A percentile compares a stretch with the other conserved stretches of the same genome.
These are phyloP conservation scores for Phalacrocorax brasilianus DNA, from an alignment of 2,113 vertebrate species.

Conservation along the genomic window DNA sequence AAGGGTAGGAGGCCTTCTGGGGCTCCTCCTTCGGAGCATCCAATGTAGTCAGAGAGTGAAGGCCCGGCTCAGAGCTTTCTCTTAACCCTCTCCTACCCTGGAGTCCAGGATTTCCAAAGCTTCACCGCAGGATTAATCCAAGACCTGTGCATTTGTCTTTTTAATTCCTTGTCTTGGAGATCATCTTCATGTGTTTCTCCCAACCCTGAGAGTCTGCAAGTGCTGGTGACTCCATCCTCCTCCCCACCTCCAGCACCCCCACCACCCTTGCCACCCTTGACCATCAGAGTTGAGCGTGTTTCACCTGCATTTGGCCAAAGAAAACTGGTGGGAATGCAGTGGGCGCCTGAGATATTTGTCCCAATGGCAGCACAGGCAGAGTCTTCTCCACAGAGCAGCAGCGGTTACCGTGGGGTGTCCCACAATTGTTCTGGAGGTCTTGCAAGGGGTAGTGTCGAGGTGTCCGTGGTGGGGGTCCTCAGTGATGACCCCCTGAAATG, in stretches of 20 bases:
- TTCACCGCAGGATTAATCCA: background rate
- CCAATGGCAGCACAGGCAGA: background rate
- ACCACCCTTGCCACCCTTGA: background rate
- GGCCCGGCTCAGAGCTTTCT: background rate
- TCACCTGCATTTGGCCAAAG: background rate
- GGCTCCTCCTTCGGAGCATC: background rate
- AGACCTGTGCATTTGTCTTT: background rate
- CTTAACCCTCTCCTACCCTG: conserved; percentile 14
- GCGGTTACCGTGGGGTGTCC: fast-evolving
- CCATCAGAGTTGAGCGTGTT: background rate
- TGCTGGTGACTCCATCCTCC: background rate
- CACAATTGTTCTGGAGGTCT: background rate
- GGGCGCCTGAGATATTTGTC: background rate
- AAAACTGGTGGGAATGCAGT: background rate
- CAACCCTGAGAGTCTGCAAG: background rate
- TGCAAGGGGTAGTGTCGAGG: background rate
- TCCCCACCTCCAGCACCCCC: background rate
- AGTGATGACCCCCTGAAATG: background rate
- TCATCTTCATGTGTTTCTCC: background rate
- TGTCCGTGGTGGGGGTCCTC: background rate
- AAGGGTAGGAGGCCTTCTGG: background rate
- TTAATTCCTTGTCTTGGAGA: background rate
- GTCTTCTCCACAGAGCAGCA: background rate
- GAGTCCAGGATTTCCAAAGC: background rate
- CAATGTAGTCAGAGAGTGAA: background rate